Evolutionary conservation across 2,888 invertebrate genomes (phyloP).

Genomic region (Acleris emargana): DNA sequence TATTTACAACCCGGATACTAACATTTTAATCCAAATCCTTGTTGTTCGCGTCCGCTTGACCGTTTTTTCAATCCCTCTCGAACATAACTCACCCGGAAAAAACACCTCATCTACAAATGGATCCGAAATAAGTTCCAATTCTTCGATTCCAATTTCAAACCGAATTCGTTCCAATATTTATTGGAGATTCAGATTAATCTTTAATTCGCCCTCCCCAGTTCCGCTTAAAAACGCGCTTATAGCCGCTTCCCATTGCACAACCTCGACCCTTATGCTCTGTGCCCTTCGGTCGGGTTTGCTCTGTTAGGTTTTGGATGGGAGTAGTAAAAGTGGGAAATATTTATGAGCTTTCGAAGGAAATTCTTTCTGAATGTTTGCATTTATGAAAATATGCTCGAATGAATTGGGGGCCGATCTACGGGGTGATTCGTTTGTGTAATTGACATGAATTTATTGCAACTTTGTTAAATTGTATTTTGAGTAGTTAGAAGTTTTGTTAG

Average conservation of each 20-base stretch:
- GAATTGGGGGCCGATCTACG: slow-evolving; percentile 58
- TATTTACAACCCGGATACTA: not conserved
- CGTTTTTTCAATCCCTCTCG: slow-evolving; percentile 21
- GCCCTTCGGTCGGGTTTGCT: slow-evolving; percentile 48
- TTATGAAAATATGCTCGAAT: slow-evolving; percentile 83
- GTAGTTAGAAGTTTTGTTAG: not conserved
- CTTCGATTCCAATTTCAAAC: slow-evolving; percentile 79
- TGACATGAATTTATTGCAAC: slow-evolving; percentile 28
- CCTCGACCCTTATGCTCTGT: slow-evolving; percentile 45
- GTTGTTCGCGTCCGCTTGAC: slow-evolving; percentile 1
- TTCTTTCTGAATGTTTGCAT: slow-evolving; percentile 83
- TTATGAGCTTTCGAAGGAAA: slow-evolving; percentile 83
- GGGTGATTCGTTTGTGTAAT: slow-evolving; percentile 41
- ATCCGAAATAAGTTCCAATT: slow-evolving; percentile 77
- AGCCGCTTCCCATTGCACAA: slow-evolving; percentile 47
- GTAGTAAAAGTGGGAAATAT: slow-evolving; percentile 81
- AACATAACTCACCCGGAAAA: slow-evolving; percentile 64
- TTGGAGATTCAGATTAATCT: slow-evolving; percentile 80
- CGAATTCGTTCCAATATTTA: slow-evolving; percentile 79
- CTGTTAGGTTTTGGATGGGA: slow-evolving; percentile 47
- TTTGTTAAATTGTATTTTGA: slow-evolving; percentile 1
- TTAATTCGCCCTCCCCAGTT: slow-evolving; percentile 68
- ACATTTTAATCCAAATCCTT: slow-evolving; percentile 12
- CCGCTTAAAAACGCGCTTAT: slow-evolving; percentile 78
- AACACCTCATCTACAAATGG: slow-evolving; percentile 81